Evolutionary conservation across 2,888 invertebrate genomes (phyloP), one percentile per base, ranked within the genome.

Genomic region (Drosophila diplacantha): DNA sequence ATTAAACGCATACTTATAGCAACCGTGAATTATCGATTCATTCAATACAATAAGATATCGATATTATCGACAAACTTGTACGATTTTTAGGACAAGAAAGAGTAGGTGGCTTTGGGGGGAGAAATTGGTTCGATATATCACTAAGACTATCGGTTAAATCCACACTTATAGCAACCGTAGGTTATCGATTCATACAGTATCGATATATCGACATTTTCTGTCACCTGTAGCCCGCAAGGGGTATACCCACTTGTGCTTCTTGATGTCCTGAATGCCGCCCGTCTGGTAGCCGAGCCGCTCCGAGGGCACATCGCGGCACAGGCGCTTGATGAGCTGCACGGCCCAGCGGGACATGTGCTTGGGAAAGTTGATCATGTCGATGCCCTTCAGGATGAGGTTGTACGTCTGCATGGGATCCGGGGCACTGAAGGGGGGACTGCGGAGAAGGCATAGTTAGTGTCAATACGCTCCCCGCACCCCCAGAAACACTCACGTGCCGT

Each of bases 401-500:
- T 97, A 98, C 0, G 97, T 98, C 86, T 95, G 95, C 95, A 98
- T 96, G 78, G 97, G 96, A 88, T 96, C 97, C 5, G 93, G 91
- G 20, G 96, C 96, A 51, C 94, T 91, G 89, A 97, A 97, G 0
- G 97, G 97, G 26, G 97, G 96, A 73, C 88, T 88, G 39, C 5
- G 37, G 3, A 34, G 4, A 0, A n/a, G 29, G 3, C 0, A 22
- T 26, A 7, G 9, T 18, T 24, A 24, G 7, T n/a, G 3, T 2
- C 5, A 26, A 5, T 5, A 11, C 5, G 3, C 2, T 26, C 5
- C 2, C 5, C 1, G 12, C 0, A 89, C 4, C 18, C 8, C 3
- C 1, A 9, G 2, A 20, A 46, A 5, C 14, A 46, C 92, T 90
- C 88, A 93, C 93, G 93, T 93, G 75, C 97, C 97, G 26, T 94